Base-by-base conservation (phyloP, 2,797 vertebrate species). In the Xenops minutus region DNA sequence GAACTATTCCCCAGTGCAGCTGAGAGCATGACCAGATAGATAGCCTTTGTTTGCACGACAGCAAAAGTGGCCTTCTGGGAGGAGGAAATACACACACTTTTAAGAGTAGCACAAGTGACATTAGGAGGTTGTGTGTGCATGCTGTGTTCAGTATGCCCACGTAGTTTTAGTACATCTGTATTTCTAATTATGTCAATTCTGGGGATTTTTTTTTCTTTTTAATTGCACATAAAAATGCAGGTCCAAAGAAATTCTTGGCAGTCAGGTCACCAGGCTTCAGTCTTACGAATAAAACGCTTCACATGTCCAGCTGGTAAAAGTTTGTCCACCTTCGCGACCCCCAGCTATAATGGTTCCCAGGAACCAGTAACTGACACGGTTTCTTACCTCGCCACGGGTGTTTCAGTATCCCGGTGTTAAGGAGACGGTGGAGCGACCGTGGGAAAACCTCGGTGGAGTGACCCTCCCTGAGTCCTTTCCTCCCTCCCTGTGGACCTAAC, bases 301-400 rank as follows among this genome's bases (percentile, higher is more conserved):
- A 85, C 66, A 19, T 92, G 64, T 80, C 71, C 80, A 73, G 54
- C 29, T 85, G 88, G 69, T 41, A 83, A 76, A 69, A 93, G 44
- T 88, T 95, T 93, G 71, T 80, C 71, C 90, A 93, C 91, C 91
- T 94, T 76, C n/a, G 8, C 9, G 6, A 73, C 23, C 71, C 13
- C 2, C 46, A 51, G 73, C 64, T 88, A 26, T 51, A 76, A 59
- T 41, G 74, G 62, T 43, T 93, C 89, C 73, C 86, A 88, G 62
- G 72, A 87, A 73, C 63, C 69, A n/a, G 49, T n/a, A 32, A 26
- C 69, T 73, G 66, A 80, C 37, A n/a, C 29, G 4, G 54, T 82
- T 89, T 94, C 92, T 93, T 94, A 95, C 93, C 94, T 95, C 67
- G 9, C 85, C 54, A 61, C 41, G 93, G 77, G 85, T 94, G 83